phyloP scores from a whole-genome alignment of 2,888 invertebrate genomes.

The Xanthia icteritia region DNA sequence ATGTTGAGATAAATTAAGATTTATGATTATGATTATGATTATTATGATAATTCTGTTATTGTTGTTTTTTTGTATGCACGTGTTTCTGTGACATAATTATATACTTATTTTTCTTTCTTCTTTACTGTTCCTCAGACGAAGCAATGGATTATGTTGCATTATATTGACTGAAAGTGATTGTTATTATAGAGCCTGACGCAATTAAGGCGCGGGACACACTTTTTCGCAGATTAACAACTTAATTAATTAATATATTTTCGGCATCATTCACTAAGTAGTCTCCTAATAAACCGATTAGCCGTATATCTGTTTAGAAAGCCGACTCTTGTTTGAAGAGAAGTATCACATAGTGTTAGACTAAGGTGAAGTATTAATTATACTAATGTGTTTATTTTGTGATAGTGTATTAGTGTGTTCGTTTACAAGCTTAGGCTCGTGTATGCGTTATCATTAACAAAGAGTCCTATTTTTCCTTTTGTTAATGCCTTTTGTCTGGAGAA shows the following conservation, averaged over 20 bases:
- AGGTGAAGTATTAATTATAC: constrained; percentile 54
- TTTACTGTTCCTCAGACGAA: too few relatives aligned
- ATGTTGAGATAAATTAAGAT: too few relatives aligned
- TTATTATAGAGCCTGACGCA: not conserved
- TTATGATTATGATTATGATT: too few relatives aligned
- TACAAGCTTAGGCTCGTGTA: constrained; percentile 27
- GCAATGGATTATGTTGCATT: too few relatives aligned
- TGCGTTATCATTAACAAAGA: constrained; percentile 4
- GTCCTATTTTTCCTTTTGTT: not conserved
- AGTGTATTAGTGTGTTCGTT: constrained; percentile 39
- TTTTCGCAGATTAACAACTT: constrained; percentile 31
- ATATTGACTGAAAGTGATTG: not conserved
- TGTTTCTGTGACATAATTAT: too few relatives aligned
- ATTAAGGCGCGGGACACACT: not conserved
- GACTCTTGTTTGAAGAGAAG: constrained; percentile 49
- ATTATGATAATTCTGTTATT: too few relatives aligned
- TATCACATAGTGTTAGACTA: constrained; percentile 15
- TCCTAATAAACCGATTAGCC: constrained; percentile 34
- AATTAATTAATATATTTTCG: constrained; percentile 51
- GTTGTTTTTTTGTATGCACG: too few relatives aligned
- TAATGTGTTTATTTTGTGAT: constrained; percentile 62
- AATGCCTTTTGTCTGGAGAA: too few relatives aligned
- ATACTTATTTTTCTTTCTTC: too few relatives aligned
- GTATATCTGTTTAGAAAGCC: constrained; percentile 45
- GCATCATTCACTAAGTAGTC: constrained; percentile 23